Evolutionary conservation across 2,797 vertebrate genomes (phyloP), one percentile per base, ranked within the genome.

Genomic region (Urocyon cinereoargenteus): DNA sequence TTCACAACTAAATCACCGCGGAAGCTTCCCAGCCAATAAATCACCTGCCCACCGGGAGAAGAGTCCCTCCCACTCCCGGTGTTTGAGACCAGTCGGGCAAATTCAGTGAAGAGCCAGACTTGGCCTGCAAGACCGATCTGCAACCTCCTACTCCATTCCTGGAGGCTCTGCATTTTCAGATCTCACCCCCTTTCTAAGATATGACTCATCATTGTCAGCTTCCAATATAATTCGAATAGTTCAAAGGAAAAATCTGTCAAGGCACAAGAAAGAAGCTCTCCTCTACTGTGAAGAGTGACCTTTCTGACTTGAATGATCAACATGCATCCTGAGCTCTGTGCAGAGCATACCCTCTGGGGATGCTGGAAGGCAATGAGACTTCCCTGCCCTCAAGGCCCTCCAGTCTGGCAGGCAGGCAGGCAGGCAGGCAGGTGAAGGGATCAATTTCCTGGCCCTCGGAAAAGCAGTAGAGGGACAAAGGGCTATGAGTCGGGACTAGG

Each of bases 151-250:
- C 75, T 86, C 90, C 70, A 68, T 94, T 83, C 68, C 88, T 72
- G 36, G 93, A 95, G 92, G 64, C 34, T 91, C 40, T 85, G 90
- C 14, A 40, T 92, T 83, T 96, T 87, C 79, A 4, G 53, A 84
- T 87, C 85, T 95, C 96, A 91, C 18, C 73, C 40, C 86, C 90
- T 91, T 75, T 66, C 92, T 73, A 72, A 91, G 62, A 78, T 84
- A 84, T 91, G 97, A 96, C 91, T 97, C 98, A 97, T 97, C 93
- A 87, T 0, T 96, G 95, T 97, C 92, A 73, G 78, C 84, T 96
- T 96, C 87, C 96, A 93, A 55, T 61, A 78, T 81, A 89, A 86
- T 87, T 87, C 81, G 59, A 51, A 90, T 16, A 91, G 86, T 89
- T 95, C 53, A 51, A 90, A 77, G 91, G 40, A 78, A 91, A 90